Evolutionary conservation across 2,113 vertebrate genomes (phyloP), one percentile per base, ranked within the genome.

Genomic region (Hydrolagus affinis): DNA sequence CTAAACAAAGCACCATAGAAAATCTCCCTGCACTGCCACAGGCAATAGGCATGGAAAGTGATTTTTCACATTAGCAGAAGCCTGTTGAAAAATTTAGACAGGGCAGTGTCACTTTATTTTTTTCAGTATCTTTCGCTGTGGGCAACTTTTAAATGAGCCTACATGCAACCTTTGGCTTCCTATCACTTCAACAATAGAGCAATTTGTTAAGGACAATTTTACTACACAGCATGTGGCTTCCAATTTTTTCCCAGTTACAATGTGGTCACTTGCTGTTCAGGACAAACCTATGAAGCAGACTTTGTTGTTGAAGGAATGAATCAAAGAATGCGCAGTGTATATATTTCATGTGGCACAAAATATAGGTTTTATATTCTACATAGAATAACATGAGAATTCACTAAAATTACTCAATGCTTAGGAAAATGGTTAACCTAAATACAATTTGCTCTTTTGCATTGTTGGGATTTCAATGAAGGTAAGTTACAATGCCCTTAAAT

Each of bases 161-260:
- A 97, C 96, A 98, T 96, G 96, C 94, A 97, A 96, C 97, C 96
- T 98, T 98, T 98, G 96, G 96, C 96, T 98, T 95, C 93, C 93
- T 94, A 95, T 95, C 94, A 94, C 89, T 89, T 89, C 89, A 94
- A 99, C 96, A 98, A 99, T 96, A 93, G 96, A 90, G 93, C 89
- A 92, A 94, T 95, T 95, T 97, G 97, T 97, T 96, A 96, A 95
- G 95, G 94, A 95, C 95, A 95, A 97, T 98, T 99, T 97, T 95
- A 96, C 97, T 97, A 96, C 97, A 96, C 96, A 97, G 96, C 97
- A 96, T 97, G 96, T 95, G 96, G 95, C 94, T 95, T 94, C 94
- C 92, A 94, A 94, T 95, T 95, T 93, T 94, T 92, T 90, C 91
- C 92, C 89, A 94, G 95, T 30, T 83, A 66, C 60, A 66, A 83